Percentiles rank a stretch among this genome's conserved stretches.
These are phyloP conservation scores for Gymnoscopelus braueri DNA, from an alignment of 2,797 vertebrate species.

Conservation along the genomic window DNA sequence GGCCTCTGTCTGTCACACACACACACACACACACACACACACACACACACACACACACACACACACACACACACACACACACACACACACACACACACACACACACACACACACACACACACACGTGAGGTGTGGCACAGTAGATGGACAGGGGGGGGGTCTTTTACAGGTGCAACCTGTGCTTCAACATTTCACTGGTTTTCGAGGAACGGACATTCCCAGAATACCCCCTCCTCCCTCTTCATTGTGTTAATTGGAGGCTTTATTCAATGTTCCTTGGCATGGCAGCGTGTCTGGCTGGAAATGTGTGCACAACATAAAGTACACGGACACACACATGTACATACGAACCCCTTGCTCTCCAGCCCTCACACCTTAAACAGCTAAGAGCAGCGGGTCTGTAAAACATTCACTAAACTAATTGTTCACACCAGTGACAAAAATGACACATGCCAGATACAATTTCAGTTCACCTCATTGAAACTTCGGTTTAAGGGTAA, in stretches of 20 bases:
- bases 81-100: too few species aligned
- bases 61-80: too few species aligned
- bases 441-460: constrained; percentile 58
- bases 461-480: constrained; percentile 48
- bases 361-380: constrained; percentile 8
- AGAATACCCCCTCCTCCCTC: constrained; percentile 5
- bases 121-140: constrained; percentile 36
- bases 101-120: too few species aligned
- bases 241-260: not conserved
- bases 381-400: not conserved
- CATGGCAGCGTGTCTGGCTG: not conserved
- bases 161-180: constrained; percentile 61
- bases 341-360: not conserved
- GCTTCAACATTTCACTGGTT: constrained; percentile 60
- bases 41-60: too few species aligned
- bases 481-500: constrained; percentile 29
- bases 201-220: constrained; percentile 20
- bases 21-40: too few species aligned
- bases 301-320: not conserved
- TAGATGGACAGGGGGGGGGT: not conserved
- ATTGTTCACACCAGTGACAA: constrained; percentile 46
- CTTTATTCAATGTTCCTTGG: not conserved
- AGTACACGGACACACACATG: not conserved
- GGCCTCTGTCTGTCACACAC: too few species aligned
- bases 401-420: constrained; percentile 24